Conservation (phyloP, 2,797 vertebrate genomes). For the Hoplostethus atlanticus region DNA sequence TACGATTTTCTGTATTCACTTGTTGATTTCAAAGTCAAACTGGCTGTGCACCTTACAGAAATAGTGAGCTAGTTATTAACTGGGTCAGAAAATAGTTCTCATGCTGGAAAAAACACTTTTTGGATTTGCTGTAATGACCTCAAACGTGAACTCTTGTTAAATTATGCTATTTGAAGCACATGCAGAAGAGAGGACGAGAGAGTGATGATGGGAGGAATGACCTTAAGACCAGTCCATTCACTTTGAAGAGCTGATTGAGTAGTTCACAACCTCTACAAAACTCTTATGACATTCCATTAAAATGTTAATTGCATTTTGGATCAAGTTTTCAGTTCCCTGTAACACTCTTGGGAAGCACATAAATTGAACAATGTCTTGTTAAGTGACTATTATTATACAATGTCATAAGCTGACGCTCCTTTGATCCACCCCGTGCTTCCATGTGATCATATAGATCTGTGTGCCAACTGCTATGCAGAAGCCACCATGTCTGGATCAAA, state of each 20-base stretch:
- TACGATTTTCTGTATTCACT: too few species aligned
- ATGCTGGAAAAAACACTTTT: too few species aligned
- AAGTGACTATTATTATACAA: constrained; percentile 32
- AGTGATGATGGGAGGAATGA: constrained; percentile 4
- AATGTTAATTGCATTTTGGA: constrained; percentile 43
- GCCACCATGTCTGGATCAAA: constrained; percentile 59
- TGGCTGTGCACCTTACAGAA: too few species aligned
- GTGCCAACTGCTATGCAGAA: constrained; percentile 59
- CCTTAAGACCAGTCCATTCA: constrained; percentile 18
- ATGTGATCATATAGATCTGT: constrained; percentile 41
- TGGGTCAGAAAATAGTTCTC: too few species aligned
- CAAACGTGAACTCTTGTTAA: constrained; percentile 9
- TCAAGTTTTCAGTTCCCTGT: constrained; percentile 5
- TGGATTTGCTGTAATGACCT: too few species aligned
- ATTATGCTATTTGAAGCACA: constrained; percentile 17
- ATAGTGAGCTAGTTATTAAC: too few species aligned
- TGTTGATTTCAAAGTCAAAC: too few species aligned
- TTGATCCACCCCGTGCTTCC: constrained; percentile 42
- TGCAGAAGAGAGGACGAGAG: not conserved
- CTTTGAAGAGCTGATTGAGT: constrained; percentile 38
- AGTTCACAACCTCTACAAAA: constrained; percentile 43
- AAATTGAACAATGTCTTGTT: constrained; percentile 22
- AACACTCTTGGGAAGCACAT: constrained; percentile 4
- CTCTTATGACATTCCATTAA: constrained; percentile 41
- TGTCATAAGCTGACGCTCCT: constrained; percentile 29